Evolutionary conservation across 2,888 invertebrate species (phyloP).

Genomic region (Melikaiella ostensackeni): DNA sequence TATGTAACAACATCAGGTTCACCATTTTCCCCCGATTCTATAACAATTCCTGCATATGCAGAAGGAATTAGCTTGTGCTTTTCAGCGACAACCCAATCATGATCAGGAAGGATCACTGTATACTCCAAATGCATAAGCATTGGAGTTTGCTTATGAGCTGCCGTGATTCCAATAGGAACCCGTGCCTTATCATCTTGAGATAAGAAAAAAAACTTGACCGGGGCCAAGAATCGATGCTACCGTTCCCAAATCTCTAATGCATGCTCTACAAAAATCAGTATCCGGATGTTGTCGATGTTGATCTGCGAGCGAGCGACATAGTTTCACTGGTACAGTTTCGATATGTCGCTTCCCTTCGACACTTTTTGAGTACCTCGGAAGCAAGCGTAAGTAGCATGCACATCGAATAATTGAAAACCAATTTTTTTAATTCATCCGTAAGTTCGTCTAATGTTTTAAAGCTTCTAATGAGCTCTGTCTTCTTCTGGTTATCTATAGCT

Average conservation of each 20-base stretch:
- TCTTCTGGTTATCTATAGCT: slow-evolving; percentile 48
- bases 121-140: slow-evolving; percentile 65
- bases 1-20: slow-evolving; percentile 62
- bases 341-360: slow-evolving; percentile 61
- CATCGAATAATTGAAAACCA: slow-evolving; percentile 55
- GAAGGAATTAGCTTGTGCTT: slow-evolving; percentile 66
- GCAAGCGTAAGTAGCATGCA: slow-evolving; percentile 57
- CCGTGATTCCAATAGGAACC: slow-evolving; percentile 65
- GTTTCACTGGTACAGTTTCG: too few species aligned
- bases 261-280: slow-evolving; percentile 44
- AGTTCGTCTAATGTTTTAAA: slow-evolving; percentile 43
- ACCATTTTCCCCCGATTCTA: slow-evolving; percentile 61
- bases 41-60: slow-evolving; percentile 63
- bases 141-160: slow-evolving; percentile 65
- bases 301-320: slow-evolving; percentile 47
- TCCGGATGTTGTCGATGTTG: slow-evolving; percentile 61
- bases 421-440: slow-evolving; percentile 30
- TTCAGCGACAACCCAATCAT: slow-evolving; percentile 46
- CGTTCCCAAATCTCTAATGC: slow-evolving; percentile 49
- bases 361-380: slow-evolving; percentile 56
- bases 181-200: slow-evolving; percentile 62
- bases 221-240: slow-evolving; percentile 52
- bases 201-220: slow-evolving; percentile 55
- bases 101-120: slow-evolving; percentile 29
- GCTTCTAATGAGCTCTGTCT: slow-evolving; percentile 43